A percentile compares a stretch with the other conserved stretches of the same genome.
These are phyloP conservation scores for Labrus mixtus DNA, from an alignment of 2,113 vertebrate genomes.

Conservation along the genomic window DNA sequence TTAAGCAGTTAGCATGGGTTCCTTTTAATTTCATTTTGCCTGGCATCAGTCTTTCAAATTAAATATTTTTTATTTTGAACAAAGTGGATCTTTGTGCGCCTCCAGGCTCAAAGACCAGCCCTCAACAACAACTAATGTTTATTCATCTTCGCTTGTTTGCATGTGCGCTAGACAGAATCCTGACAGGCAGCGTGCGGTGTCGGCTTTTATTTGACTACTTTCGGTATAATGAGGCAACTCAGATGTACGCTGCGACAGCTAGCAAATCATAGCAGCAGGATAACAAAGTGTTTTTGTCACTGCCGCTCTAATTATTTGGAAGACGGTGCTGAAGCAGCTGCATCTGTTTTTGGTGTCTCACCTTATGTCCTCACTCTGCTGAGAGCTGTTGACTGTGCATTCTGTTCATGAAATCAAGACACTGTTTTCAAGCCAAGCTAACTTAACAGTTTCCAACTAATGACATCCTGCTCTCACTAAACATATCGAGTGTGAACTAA, in stretches of 20 bases:
- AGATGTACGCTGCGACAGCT: constrained; percentile 77
- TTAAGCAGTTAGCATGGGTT: constrained; percentile 84
- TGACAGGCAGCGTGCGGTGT: constrained; percentile 71
- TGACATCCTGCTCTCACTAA: background rate
- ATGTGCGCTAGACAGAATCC: constrained; percentile 71
- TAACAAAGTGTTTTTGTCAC: constrained; percentile 79
- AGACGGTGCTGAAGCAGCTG: constrained; percentile 60
- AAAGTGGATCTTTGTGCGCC: constrained; percentile 80
- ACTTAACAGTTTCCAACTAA: constrained; percentile 18
- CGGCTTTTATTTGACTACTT: constrained; percentile 76
- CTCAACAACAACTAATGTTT: constrained; percentile 79
- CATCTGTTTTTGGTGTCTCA: constrained; percentile 68
- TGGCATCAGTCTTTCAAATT: constrained; percentile 82
- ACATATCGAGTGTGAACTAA: constrained; percentile 9
- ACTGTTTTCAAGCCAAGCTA: constrained; percentile 22
- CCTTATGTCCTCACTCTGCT: constrained; percentile 62
- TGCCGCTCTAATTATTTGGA: constrained; percentile 76
- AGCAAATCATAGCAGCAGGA: constrained; percentile 71
- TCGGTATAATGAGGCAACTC: constrained; percentile 80
- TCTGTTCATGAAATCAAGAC: constrained; percentile 49
- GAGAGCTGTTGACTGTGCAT: constrained; percentile 39
- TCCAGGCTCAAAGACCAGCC: constrained; percentile 73
- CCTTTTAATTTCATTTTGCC: constrained; percentile 85
- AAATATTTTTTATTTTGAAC: constrained; percentile 85
- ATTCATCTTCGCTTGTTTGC: constrained; percentile 82